Conservation (phyloP, 1,140 invertebrate species). For the Heliconius nattereri region DNA sequence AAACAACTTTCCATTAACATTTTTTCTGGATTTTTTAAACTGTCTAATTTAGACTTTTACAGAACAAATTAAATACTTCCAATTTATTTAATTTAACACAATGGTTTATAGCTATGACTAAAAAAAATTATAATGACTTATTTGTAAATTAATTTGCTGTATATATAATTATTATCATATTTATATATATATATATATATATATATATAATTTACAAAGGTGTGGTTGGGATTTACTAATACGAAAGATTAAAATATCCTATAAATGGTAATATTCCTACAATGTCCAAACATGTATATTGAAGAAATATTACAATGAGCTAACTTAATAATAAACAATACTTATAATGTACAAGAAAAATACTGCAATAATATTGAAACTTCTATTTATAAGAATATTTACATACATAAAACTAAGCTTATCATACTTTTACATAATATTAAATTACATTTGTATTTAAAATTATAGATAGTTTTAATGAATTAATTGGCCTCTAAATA, state of each 20-base stretch:
- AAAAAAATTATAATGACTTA: neutral
- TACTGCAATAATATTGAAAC: conserved; percentile 24
- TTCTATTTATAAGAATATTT: conserved; percentile 19
- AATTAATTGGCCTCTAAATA: neutral
- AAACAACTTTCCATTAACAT: no score
- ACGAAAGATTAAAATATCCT: neutral
- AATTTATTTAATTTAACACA: no score
- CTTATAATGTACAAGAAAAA: conserved; percentile 5
- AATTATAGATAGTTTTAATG: neutral
- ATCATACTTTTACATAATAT: neutral
- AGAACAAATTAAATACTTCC: no score
- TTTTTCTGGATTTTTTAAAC: no score
- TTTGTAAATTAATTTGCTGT: neutral
- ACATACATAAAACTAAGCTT: neutral
- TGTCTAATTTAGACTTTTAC: no score
- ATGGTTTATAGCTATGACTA: no score
- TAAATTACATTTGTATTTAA: no score
- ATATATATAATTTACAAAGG: neutral
- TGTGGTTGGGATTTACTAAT: neutral
- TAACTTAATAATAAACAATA: neutral
- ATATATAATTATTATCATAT: neutral
- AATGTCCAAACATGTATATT: conserved; percentile 14
- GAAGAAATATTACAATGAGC: conserved; percentile 11
- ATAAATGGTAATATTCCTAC: conserved; percentile 11
- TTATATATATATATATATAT: no score